phyloP scores from a whole-genome alignment of 2,888 invertebrate genomes.

The Microplitis deprimator region DNA sequence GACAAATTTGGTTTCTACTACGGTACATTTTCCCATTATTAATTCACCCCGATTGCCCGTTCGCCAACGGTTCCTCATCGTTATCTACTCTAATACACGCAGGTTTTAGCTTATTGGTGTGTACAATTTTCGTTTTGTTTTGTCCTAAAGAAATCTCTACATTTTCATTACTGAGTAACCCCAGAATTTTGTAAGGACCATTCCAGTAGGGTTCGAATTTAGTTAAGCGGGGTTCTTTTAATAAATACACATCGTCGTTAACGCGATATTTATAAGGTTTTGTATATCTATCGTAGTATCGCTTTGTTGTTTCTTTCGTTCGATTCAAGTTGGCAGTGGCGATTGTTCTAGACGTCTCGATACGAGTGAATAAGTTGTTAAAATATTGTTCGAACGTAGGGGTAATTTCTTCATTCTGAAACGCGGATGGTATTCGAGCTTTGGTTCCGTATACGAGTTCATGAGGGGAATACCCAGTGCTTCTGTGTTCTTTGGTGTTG shows the following conservation, averaged over 20 bases:
- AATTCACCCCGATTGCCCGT: too few relatives aligned
- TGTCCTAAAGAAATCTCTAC: constrained; percentile 13
- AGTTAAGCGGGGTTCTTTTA: constrained; percentile 16
- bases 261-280: constrained; percentile 25
- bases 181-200: constrained; percentile 35
- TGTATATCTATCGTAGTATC: constrained; percentile 39
- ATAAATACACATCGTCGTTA: constrained; percentile 31
- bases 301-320: constrained; percentile 32
- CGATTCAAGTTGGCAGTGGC: constrained; percentile 30
- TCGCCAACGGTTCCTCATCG: neutral
- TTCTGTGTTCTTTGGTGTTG: constrained; percentile 43
- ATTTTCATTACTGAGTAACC: constrained; percentile 16
- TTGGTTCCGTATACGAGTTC: constrained; percentile 39
- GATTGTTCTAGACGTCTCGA: constrained; percentile 29
- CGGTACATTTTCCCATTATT: too few relatives aligned
- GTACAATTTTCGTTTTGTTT: constrained; percentile 30
- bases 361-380: constrained; percentile 35
- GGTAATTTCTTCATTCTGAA: constrained; percentile 27
- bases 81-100: constrained; percentile 20
- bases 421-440: constrained; percentile 40
- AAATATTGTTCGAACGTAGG: constrained; percentile 32
- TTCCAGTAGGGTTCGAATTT: constrained; percentile 34
- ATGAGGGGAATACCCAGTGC: constrained; percentile 39
- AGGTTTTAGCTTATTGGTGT: constrained; percentile 37
- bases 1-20: too few relatives aligned